Base-by-base conservation (phyloP, 2,113 vertebrate genomes). In the Larimichthys crocea region DNA sequence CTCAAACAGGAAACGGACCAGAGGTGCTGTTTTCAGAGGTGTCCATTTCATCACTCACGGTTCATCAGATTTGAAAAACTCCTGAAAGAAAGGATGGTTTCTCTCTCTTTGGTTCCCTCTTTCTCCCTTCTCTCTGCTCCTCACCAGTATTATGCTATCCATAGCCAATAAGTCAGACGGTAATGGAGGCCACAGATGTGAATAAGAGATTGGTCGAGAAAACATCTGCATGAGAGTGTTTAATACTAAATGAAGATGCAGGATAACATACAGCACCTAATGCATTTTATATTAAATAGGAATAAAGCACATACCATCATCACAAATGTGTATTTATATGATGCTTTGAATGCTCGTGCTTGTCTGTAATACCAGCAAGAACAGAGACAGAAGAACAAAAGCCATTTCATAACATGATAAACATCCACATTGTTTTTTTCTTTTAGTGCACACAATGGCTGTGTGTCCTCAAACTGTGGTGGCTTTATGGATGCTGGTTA, bases 1-100 rank as follows among this genome's bases (percentile, higher is more conserved):
- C 55, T 57, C 48, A 22, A 24, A 69, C 26, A 14, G 10, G 75
- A 52, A 59, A 69, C 12, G 20, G 64, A 56, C 31, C 31, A 31
- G 40, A 57, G 64, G 16, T 62, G 70, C 53, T 24, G 4, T 77
- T 56, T 67, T n/a, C 24, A 63, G 52, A 50, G 53, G 57, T 9
- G 17, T 19, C 17, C 15, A 24, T 53, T 59, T 62, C 5, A 2
- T 40, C 35, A 49, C 19, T 62, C 53, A 19, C 63, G 24, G 59
- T 15, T 79, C 57, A 68, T 70, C 20, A 14, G 53, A 35, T 50
- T 52, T 35, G 35, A 44, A 50, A 77, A 22, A 44, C 7, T 42
- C 16, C 29, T 40, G 29, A 56, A 19, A 9, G n/a, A 62, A 57
- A 49, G 50, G 19, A 57, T 8, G 35, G 17, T 56, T 70, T 40